Percentiles rank a stretch among this genome's conserved stretches.
Evolutionary conservation across 2,888 invertebrate species (phyloP).

Genomic region (Archips xylosteana): DNA sequence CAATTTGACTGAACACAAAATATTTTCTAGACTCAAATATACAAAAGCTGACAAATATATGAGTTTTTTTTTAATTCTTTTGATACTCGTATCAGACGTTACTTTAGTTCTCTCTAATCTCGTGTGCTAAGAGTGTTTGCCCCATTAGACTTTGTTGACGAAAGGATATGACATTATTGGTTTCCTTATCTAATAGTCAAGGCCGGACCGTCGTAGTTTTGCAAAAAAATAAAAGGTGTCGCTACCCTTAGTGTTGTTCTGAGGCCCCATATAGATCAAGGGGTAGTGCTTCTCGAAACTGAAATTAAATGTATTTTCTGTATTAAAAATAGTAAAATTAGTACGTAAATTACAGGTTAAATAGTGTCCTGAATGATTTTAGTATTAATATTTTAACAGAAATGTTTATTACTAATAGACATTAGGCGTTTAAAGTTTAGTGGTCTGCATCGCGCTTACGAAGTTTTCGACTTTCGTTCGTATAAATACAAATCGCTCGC

Average conservation of each 20-base stretch:
- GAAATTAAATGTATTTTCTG: neutral
- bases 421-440: neutral
- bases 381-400: neutral
- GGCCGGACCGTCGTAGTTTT: neutral
- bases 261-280: neutral
- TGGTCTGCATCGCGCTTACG: constrained; percentile 25
- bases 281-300: neutral
- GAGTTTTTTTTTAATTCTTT: too few species aligned
- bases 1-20: too few species aligned
- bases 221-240: constrained; percentile 7
- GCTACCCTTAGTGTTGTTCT: neutral
- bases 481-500: neutral
- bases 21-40: too few species aligned
- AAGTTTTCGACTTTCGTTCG: neutral
- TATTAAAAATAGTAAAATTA: neutral
- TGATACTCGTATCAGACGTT: too few species aligned
- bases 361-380: neutral
- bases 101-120: too few species aligned
- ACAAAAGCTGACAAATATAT: too few species aligned
- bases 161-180: neutral
- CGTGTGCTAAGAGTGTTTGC: too few species aligned
- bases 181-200: neutral
- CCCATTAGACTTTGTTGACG: neutral
- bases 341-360: neutral
- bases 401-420: neutral